phyloP scores from a whole-genome alignment of 2,797 vertebrate species.

The Chrosomus eos region DNA sequence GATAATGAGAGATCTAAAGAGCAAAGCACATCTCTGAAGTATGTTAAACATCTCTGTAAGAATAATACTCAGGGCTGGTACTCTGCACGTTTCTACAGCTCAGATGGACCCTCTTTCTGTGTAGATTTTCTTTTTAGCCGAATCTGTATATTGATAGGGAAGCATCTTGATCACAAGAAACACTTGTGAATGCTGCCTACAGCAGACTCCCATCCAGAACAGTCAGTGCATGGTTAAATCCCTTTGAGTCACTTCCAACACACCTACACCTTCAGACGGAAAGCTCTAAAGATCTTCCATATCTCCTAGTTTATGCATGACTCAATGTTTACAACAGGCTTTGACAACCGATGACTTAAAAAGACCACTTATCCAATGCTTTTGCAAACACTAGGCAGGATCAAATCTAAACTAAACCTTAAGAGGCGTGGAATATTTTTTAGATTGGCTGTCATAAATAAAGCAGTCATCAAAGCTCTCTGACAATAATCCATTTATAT shows the following conservation, averaged over 20 bases:
- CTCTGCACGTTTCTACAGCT: neutral
- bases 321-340: conserved; percentile 35
- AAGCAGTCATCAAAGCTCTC: conserved; percentile 5
- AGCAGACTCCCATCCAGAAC: neutral
- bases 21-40: conserved; percentile 22
- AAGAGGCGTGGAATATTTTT: conserved; percentile 24
- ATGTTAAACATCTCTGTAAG: conserved; percentile 23
- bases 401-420: conserved; percentile 1
- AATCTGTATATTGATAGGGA: neutral
- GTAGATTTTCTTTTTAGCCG: neutral
- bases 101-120: neutral
- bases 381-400: conserved; percentile 33
- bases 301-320: conserved; percentile 33
- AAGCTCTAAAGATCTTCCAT: conserved; percentile 25
- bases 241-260: conserved; percentile 35
- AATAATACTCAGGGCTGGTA: conserved; percentile 1
- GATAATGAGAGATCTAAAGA: conserved; percentile 35
- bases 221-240: conserved; percentile 7
- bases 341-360: conserved; percentile 20
- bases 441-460: conserved; percentile 17
- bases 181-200: neutral
- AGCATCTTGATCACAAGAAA: neutral
- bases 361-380: neutral
- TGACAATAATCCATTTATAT: conserved; percentile 24
- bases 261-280: conserved; percentile 25